phyloP scores from a whole-genome alignment of 2,888 invertebrate genomes.

The Drosophila dives region DNA sequence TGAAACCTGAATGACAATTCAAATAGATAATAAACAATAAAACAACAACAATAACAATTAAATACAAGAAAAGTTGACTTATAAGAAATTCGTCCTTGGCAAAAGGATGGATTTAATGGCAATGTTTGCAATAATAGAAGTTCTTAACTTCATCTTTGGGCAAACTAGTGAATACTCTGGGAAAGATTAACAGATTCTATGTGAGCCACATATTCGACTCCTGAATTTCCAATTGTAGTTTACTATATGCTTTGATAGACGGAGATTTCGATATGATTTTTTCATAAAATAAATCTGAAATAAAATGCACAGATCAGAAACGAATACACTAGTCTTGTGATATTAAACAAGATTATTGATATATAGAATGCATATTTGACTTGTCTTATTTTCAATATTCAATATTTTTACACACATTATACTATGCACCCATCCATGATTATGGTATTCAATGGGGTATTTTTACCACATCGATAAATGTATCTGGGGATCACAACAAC shows the following conservation, averaged over 20 bases:
- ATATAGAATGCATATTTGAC: background rate
- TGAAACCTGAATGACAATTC: background rate
- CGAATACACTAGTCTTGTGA: background rate
- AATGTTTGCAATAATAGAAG: background rate
- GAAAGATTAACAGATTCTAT: background rate
- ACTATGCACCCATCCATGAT: background rate
- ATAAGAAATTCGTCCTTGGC: background rate
- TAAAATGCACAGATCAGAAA: background rate
- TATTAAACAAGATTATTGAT: background rate
- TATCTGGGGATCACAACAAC: background rate
- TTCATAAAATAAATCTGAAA: background rate
- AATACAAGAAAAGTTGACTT: background rate
- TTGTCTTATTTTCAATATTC: background rate
- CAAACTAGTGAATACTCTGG: background rate
- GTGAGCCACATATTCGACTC: background rate
- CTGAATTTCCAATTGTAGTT: background rate
- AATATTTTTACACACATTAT: background rate
- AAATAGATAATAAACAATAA: background rate
- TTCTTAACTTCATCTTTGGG: background rate
- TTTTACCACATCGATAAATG: background rate
- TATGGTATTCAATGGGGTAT: background rate
- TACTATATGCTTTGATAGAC: background rate
- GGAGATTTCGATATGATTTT: background rate
- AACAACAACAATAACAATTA: background rate
- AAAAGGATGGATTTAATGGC: conserved; percentile 4